phyloP scores from a whole-genome alignment of 2,888 invertebrate species.

The Pseudanteris insignis region DNA sequence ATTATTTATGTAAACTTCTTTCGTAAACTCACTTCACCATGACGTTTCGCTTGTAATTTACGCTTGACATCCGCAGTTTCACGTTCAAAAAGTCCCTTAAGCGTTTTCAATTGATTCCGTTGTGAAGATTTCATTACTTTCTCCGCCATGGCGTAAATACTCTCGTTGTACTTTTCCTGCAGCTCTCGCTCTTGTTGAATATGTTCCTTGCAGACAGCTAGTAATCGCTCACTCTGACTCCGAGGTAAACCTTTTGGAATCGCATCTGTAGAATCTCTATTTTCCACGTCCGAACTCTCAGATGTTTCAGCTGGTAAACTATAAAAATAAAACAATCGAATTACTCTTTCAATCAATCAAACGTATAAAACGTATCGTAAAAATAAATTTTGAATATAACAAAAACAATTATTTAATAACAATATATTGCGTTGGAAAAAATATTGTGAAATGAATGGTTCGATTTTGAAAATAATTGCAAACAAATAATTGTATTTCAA shows the following conservation, averaged over 20 bases:
- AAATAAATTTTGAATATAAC: no score
- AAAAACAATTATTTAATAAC: no score
- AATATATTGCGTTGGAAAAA: no score
- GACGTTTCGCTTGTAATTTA: slow-evolving; percentile 81
- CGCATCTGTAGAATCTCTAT: slow-evolving; percentile 67
- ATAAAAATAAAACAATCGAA: background rate
- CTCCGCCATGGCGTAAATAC: slow-evolving; percentile 80
- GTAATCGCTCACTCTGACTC: slow-evolving; percentile 73
- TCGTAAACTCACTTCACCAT: slow-evolving; percentile 73
- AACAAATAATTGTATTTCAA: no score
- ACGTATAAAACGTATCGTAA: background rate
- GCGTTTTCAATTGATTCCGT: slow-evolving; percentile 80
- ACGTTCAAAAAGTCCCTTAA: slow-evolving; percentile 76
- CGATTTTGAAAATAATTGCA: no score
- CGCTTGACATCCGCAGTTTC: slow-evolving; percentile 81
- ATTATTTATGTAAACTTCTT: no score
- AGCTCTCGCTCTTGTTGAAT: slow-evolving; percentile 78
- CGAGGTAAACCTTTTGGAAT: slow-evolving; percentile 69
- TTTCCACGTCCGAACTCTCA: slow-evolving; percentile 67
- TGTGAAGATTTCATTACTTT: slow-evolving; percentile 84
- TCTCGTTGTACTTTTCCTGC: slow-evolving; percentile 85
- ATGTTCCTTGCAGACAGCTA: slow-evolving; percentile 75
- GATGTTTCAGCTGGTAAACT: slow-evolving; percentile 64
- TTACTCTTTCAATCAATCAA: background rate
- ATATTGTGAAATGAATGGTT: no score